Evolutionary conservation across 1,140 invertebrate genomes (phyloP), one percentile per base, ranked within the genome.

Genomic region (Drosophila lini): DNA sequence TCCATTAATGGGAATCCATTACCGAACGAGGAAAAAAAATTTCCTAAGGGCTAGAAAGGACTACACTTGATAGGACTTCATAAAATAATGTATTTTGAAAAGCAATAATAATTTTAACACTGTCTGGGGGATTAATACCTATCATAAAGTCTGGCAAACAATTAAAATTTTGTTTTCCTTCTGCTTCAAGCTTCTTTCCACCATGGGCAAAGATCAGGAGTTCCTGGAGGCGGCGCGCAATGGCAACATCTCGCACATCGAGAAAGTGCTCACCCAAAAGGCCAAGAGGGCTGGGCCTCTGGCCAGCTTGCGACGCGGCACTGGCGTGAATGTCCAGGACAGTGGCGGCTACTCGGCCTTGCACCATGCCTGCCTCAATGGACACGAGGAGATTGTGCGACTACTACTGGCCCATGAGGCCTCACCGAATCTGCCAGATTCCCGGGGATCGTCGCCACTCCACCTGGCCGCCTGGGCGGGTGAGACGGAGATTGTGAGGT

Each of bases 121-220:
- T 31, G 1, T 13, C 16, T 19, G 0, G 13, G 6, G 6, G 10
- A 34, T 34, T 53, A n/a, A 38, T 38, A 32, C 2, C 2, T 32
- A 6, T 50, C 15, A 6, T 11, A 16, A 31, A 16, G 9, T 3
- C n/a, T 50, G 25, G 8, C 25, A 50, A 28, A 10, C 8, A n/a
- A n/a, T 16, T 11, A 50, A 32, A 42, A 3, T n/a, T 5, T 28
- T 3, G 1, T 34, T 36, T 63, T 53, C 28, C 62, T 62, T 36
- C 45, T 42, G 15, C 32, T 44, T 40, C 38, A 31, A 79, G 44
- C 45, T 38, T 42, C 19, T 53, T 10, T 19, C 1, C 3, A 78
- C 48, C 48, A 97, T 99, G 97, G 98, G 97, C 91, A 98, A 98
- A 94, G 98, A 98, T 93, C 97, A 98, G 93, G 98, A 99, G 94